Evolutionary conservation across 2,113 vertebrate species (phyloP), one percentile per base, ranked within the genome.

Genomic region (Melanotaenia duboulayi): DNA sequence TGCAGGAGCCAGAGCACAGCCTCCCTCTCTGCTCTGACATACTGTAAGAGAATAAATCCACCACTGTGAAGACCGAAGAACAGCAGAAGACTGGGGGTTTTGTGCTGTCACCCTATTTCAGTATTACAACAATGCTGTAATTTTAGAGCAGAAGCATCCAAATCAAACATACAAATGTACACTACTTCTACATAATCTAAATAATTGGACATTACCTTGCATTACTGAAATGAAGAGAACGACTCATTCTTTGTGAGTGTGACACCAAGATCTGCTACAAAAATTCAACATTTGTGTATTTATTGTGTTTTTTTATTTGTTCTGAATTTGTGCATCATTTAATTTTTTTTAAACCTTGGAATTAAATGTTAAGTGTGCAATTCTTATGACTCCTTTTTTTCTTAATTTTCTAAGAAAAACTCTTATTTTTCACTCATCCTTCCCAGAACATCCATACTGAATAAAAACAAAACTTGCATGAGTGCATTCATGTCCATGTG

Each of bases 1-100:
- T 87, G 69, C 86, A 90, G 71, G 90, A 92, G 49, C 64, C 79
- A 0, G 87, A 90, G 63, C 78, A 83, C 74, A 77, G 71, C 69
- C 56, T 89, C 25, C 62, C 86, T 19, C 50, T 89, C 64, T 85
- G 90, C 66, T 67, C 86, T 57, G 85, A 91, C 40, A 52, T 82
- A 64, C 46, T 82, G 59, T 84, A 68, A 81, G 56, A 40, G 23
- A 9, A 11, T 17, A 11, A 23, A 35, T 19, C 13, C 7, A 12
- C 11, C 61, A 37, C 52, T 28, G 58, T 57, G 70, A 63, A 48
- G 55, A 81, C 62, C 32, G 49, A n/a, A 40, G 7, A 49, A 62
- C 4, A 20, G 25, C 6, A 35, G 14, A 3, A 40, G 65, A 75
- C 79, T 28, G 28, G 51, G 11, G 12, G 44, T 63, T 23, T 52